Evolutionary conservation across 2,113 vertebrate species (phyloP).

Genomic region (Lanius ludovicianus): DNA sequence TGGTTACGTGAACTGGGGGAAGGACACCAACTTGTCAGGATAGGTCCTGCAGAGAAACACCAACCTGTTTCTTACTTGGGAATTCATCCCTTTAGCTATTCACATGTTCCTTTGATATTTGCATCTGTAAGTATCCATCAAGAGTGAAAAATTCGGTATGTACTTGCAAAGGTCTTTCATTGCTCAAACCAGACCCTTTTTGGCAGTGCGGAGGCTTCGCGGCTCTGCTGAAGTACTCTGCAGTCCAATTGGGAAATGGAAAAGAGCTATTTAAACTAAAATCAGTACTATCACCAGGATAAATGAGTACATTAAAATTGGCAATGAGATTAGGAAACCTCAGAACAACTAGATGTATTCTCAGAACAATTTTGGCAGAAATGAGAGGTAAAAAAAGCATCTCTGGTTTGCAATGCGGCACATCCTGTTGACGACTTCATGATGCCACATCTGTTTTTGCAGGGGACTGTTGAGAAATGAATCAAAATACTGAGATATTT

Average conservation of each 20-base stretch:
- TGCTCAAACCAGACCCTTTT: background rate
- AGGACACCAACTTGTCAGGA: background rate
- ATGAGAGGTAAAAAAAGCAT: background rate
- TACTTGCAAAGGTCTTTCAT: background rate
- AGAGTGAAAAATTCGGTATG: background rate
- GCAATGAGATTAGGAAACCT: background rate
- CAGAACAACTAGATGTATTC: background rate
- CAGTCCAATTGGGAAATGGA: background rate
- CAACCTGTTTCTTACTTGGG: background rate
- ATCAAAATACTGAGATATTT: background rate
- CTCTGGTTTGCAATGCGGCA: background rate
- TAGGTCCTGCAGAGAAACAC: background rate
- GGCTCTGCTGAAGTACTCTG: background rate
- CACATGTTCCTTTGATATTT: background rate
- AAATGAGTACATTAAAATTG: background rate
- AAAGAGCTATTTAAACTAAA: background rate
- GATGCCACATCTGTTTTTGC: background rate
- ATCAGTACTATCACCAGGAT: background rate
- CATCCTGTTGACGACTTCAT: accelerated
- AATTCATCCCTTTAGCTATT: background rate
- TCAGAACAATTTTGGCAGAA: background rate
- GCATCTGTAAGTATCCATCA: background rate
- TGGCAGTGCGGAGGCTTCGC: background rate
- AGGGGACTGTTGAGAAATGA: background rate
- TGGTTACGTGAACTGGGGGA: background rate